Evolutionary conservation across 2,113 vertebrate genomes (phyloP).

Genomic region (Pollimyrus isidori): DNA sequence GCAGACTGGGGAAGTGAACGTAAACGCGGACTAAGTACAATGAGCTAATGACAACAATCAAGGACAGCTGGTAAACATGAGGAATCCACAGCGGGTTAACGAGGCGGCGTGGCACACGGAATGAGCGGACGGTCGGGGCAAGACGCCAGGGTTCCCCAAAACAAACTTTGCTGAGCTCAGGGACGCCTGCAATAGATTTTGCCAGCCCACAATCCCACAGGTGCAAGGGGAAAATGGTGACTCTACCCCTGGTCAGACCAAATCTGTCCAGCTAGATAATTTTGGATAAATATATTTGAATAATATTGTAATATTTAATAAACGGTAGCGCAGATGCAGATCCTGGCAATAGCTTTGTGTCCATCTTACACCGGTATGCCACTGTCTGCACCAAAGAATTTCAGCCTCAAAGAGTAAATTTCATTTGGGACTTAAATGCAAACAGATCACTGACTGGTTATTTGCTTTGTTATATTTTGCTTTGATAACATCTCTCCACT

Average conservation of each 20-base stretch:
- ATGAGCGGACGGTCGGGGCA: no score
- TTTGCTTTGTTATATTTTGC: background rate
- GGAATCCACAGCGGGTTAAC: no score
- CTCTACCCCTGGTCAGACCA: background rate
- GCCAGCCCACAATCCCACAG: background rate
- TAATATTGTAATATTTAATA: background rate
- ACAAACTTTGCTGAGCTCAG: background rate
- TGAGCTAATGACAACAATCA: no score
- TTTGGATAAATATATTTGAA: background rate
- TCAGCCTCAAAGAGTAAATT: background rate
- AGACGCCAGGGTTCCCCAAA: background rate
- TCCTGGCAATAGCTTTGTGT: background rate
- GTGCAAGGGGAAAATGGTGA: background rate
- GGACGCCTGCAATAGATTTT: background rate
- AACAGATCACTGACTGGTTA: background rate
- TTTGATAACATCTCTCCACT: background rate
- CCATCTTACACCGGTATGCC: background rate
- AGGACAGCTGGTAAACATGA: no score
- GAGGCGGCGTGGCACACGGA: no score
- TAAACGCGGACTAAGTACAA: no score
- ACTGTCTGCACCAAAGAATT: background rate
- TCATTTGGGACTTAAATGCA: background rate
- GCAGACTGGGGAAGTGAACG: no score
- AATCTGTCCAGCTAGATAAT: background rate
- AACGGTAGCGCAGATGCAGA: background rate